These are phyloP conservation scores for Lota lota DNA, from an alignment of 2,113 vertebrate species.

Conservation along the genomic window DNA sequence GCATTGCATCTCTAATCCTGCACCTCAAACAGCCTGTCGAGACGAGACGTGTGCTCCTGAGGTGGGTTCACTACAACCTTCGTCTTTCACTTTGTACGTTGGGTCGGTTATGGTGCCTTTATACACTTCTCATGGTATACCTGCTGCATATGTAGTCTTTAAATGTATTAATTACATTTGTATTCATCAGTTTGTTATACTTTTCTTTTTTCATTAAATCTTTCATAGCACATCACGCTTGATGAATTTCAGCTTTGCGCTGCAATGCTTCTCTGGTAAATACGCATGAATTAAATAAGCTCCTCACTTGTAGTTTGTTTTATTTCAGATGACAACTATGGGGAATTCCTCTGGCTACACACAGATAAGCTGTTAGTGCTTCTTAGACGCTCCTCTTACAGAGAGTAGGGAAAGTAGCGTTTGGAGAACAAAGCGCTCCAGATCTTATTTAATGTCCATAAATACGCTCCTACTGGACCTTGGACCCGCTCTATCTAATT, in stretches of 20 bases:
- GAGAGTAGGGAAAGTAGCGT: no score
- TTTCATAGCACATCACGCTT: background rate
- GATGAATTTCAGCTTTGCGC: background rate
- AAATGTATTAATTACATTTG: constrained; percentile 1
- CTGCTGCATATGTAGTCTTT: constrained; percentile 3
- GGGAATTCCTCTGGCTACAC: no score
- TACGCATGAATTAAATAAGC: background rate
- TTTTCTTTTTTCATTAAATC: background rate
- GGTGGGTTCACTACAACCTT: no score
- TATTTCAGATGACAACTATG: no score
- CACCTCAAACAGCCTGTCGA: no score
- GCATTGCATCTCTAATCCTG: constrained; percentile 34
- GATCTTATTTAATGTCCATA: no score
- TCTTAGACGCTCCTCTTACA: no score
- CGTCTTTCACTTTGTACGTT: constrained; percentile 23
- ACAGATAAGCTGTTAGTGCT: no score
- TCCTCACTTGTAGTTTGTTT: no score
- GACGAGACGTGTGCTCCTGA: no score
- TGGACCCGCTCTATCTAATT: constrained; percentile 17
- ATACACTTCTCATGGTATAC: background rate
- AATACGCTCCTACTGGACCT: no score
- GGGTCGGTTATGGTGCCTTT: constrained; percentile 17
- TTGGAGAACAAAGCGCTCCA: no score
- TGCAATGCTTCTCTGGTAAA: background rate
- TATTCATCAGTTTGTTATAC: background rate